These are phyloP conservation scores for Acanthurus lineatus DNA, from an alignment of 2,797 vertebrate species.

Conservation along the genomic window DNA sequence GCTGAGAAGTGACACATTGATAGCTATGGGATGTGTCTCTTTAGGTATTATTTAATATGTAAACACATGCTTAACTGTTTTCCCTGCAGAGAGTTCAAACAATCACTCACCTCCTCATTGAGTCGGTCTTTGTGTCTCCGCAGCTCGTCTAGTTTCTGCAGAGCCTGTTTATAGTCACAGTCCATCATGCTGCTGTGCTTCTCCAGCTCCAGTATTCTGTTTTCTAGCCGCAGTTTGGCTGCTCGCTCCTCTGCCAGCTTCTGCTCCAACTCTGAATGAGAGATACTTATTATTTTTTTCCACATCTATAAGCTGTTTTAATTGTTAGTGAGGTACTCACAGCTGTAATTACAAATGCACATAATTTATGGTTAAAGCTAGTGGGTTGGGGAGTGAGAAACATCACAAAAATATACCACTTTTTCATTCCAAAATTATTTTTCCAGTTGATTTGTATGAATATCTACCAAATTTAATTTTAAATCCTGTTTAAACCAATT, in stretches of 20 bases:
- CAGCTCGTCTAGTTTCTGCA: constrained; percentile 95
- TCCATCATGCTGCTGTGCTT: constrained; percentile 96
- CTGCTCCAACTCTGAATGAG: constrained; percentile 92
- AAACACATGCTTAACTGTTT: constrained; percentile 8
- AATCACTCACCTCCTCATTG: constrained; percentile 90
- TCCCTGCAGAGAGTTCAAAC: constrained; percentile 15
- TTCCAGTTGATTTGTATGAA: too few relatives aligned
- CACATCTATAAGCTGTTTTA: not conserved
- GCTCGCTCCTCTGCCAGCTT: constrained; percentile 94
- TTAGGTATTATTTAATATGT: constrained; percentile 30
- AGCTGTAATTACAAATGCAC: not conserved
- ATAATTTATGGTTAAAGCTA: too few relatives aligned
- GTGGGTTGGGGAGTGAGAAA: too few relatives aligned
- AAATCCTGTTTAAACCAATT: not conserved
- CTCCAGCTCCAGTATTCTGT: constrained; percentile 94
- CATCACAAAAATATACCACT: too few relatives aligned
- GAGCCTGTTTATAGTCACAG: constrained; percentile 97
- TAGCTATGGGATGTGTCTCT: not conserved
- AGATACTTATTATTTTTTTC: not conserved
- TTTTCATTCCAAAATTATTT: too few relatives aligned
- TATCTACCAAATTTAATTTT: too few relatives aligned
- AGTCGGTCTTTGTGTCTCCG: constrained; percentile 93
- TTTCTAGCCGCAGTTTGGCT: constrained; percentile 94
- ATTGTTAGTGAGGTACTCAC: not conserved
- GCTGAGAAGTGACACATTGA: not conserved